Conservation (phyloP, 2,797 vertebrate species). For the Podargus strigoides region DNA sequence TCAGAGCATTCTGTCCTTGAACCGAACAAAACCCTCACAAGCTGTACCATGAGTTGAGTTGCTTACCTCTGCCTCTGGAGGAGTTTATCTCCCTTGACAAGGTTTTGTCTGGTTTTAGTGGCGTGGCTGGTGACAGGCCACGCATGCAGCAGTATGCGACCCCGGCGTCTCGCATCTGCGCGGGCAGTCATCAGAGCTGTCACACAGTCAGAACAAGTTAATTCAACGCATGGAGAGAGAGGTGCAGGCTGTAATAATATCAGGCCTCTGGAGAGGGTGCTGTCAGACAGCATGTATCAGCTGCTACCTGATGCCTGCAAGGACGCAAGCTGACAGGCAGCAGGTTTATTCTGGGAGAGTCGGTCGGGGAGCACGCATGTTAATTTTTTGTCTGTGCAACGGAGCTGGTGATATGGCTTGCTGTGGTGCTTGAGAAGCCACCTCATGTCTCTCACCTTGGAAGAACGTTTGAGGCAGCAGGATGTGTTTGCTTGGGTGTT, state of each 20-base stretch:
- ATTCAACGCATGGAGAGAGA: slow-evolving; percentile 64
- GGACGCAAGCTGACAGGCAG: slow-evolving; percentile 55
- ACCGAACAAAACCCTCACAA: slow-evolving; percentile 62
- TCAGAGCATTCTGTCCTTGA: slow-evolving; percentile 67
- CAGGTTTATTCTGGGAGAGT: slow-evolving; percentile 19
- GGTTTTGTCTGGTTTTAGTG: slow-evolving; percentile 70
- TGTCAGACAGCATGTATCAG: slow-evolving; percentile 52
- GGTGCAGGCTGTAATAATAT: slow-evolving; percentile 68
- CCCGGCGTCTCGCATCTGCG: slow-evolving; percentile 44
- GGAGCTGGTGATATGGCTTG: background rate
- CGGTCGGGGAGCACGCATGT: background rate
- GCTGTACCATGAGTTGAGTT: slow-evolving; percentile 33
- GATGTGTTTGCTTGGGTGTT: background rate
- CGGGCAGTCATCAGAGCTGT: slow-evolving; percentile 68
- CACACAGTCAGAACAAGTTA: slow-evolving; percentile 79
- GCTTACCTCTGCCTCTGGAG: slow-evolving; percentile 68
- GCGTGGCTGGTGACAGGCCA: slow-evolving; percentile 69
- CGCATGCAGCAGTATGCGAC: slow-evolving; percentile 66
- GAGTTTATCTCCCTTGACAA: slow-evolving; percentile 72
- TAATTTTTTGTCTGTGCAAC: slow-evolving; percentile 31
- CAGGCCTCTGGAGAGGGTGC: slow-evolving; percentile 74
- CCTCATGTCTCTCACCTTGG: background rate
- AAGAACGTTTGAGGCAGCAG: background rate
- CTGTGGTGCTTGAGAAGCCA: background rate
- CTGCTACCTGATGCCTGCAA: background rate